Evolutionary conservation across 2,888 invertebrate species (phyloP).

Genomic region (Lissonota sp.): DNA sequence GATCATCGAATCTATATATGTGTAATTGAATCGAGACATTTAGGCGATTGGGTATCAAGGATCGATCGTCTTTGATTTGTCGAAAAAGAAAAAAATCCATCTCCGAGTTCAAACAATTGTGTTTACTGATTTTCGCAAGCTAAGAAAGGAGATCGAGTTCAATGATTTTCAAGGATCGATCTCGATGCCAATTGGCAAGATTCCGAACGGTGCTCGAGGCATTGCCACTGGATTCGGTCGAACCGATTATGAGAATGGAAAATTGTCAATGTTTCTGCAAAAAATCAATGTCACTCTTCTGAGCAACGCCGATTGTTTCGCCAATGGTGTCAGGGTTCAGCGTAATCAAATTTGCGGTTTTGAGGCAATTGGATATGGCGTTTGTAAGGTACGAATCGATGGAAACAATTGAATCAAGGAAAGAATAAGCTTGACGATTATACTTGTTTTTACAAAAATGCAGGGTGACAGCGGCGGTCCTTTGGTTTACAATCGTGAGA

Average conservation of each 20-base stretch:
- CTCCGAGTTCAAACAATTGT: not conserved
- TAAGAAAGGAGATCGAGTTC: conserved; percentile 12
- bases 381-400: conserved; percentile 35
- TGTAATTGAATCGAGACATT: too few species aligned
- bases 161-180: not conserved
- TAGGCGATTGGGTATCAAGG: too few species aligned
- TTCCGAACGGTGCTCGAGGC: conserved; percentile 36
- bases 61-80: too few species aligned
- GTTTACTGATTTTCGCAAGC: not conserved
- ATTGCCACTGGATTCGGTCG: conserved; percentile 60
- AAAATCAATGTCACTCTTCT: conserved; percentile 31
- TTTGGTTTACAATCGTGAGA: conserved; percentile 10
- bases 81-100: too few species aligned
- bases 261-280: conserved; percentile 40
- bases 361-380: not conserved
- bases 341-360: conserved; percentile 36
- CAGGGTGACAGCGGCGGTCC: conserved; percentile 53
- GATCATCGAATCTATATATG: too few species aligned
- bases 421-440: not conserved
- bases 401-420: not conserved
- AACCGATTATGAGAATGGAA: not conserved
- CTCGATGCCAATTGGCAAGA: conserved; percentile 5
- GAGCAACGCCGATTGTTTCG: not conserved
- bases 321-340: conserved; percentile 6
- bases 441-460: not conserved